phyloP scores from a whole-genome alignment of 2,113 vertebrate genomes.

The Pampusana beccarii region DNA sequence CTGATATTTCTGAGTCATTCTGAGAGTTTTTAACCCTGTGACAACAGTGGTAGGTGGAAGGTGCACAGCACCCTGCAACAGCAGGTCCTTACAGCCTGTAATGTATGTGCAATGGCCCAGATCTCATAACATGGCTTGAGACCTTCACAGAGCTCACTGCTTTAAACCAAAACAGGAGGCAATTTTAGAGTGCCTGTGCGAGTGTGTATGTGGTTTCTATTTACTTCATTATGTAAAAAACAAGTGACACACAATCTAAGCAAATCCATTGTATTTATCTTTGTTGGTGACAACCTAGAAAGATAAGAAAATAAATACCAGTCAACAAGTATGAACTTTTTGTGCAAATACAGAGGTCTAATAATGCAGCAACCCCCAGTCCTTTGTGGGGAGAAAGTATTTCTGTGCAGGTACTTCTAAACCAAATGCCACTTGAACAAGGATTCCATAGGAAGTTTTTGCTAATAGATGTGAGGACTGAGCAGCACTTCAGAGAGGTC shows the following conservation, averaged over 20 bases:
- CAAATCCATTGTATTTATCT: not conserved
- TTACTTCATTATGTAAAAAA: not conserved
- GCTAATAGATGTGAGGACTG: not conserved
- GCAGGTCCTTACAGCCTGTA: not conserved
- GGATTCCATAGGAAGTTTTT: not conserved
- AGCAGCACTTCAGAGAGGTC: not conserved
- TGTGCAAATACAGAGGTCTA: not conserved
- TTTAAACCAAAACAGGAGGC: not conserved
- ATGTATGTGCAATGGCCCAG: not conserved
- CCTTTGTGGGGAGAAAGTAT: not conserved
- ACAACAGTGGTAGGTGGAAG: not conserved
- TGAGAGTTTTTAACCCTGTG: not conserved
- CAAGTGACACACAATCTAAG: not conserved
- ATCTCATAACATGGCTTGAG: accelerated
- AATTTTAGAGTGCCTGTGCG: not conserved
- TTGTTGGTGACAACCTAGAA: not conserved
- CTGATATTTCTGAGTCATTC: not conserved
- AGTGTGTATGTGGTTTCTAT: not conserved
- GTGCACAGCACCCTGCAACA: not conserved
- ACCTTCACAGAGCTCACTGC: not conserved
- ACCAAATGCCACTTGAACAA: not conserved
- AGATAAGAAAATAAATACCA: not conserved
- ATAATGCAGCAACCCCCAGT: not conserved
- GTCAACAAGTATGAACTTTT: not conserved
- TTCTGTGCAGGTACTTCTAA: not conserved